phyloP scores from a whole-genome alignment of 1,140 invertebrate species.

The Oedothorax gibbosus region DNA sequence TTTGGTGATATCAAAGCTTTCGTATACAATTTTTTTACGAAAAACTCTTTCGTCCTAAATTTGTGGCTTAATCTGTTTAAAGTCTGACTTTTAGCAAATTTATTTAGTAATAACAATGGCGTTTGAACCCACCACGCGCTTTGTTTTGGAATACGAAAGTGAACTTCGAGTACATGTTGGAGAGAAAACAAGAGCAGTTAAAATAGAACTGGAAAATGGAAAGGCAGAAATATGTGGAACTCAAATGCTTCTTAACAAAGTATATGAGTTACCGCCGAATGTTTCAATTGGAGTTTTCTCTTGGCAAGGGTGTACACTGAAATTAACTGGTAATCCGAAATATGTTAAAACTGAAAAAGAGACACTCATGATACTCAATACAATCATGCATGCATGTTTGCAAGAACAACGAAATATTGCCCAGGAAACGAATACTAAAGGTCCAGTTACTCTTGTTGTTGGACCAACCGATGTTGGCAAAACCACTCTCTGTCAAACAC shows the following conservation, averaged over 20 bases:
- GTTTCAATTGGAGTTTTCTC: slow-evolving; percentile 87
- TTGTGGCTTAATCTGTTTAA: too few relatives aligned
- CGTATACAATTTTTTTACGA: too few relatives aligned
- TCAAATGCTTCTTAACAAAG: slow-evolving; percentile 91
- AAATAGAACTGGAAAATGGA: slow-evolving; percentile 82
- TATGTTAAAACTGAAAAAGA: slow-evolving; percentile 94
- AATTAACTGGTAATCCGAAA: slow-evolving; percentile 85
- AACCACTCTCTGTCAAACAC: slow-evolving; percentile 86
- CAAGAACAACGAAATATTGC: slow-evolving; percentile 85
- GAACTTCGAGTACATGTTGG: slow-evolving; percentile 95
- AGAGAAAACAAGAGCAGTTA: slow-evolving; percentile 74
- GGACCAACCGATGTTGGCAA: slow-evolving; percentile 97
- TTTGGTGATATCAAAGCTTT: too few relatives aligned
- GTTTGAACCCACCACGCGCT: too few relatives aligned
- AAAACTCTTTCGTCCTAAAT: too few relatives aligned
- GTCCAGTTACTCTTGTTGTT: slow-evolving; percentile 71
- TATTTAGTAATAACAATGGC: too few relatives aligned
- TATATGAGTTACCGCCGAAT: slow-evolving; percentile 84
- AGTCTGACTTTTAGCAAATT: too few relatives aligned
- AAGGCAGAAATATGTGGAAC: slow-evolving; percentile 96
- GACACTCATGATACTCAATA: slow-evolving; percentile 93
- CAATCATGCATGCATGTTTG: slow-evolving; percentile 93
- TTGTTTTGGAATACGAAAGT: slow-evolving; percentile 77
- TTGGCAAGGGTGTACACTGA: slow-evolving; percentile 90
- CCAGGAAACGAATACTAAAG: slow-evolving; percentile 75